These are phyloP conservation scores for Taurulus bubalis DNA, from an alignment of 2,113 vertebrate genomes.

Conservation along the genomic window DNA sequence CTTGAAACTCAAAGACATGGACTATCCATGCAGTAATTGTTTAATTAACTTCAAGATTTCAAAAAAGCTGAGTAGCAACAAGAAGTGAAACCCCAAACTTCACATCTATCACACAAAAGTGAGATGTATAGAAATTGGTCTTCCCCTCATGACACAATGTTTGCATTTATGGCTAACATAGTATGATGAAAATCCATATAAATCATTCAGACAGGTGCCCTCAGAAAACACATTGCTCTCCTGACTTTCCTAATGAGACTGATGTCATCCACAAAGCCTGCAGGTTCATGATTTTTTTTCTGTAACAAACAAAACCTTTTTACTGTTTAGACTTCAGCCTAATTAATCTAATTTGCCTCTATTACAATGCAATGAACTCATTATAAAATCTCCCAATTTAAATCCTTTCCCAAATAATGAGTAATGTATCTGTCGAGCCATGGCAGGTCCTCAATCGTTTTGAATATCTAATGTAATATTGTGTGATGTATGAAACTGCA, in stretches of 20 bases:
- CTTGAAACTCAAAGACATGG: background rate
- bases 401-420: background rate
- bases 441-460: background rate
- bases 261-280: background rate
- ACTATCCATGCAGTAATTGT: background rate
- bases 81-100: background rate
- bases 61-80: background rate
- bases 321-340: background rate
- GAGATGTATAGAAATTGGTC: background rate
- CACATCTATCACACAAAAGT: background rate
- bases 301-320: background rate
- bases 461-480: background rate
- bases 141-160: background rate
- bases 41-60: background rate
- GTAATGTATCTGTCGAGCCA: too few relatives aligned
- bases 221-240: background rate
- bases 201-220: background rate
- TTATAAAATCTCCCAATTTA: background rate
- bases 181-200: background rate
- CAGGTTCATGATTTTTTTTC: background rate
- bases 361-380: background rate
- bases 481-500: background rate
- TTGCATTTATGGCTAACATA: background rate
- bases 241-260: background rate
- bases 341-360: slow-evolving; percentile 8